These are phyloP conservation scores for Catocala sponsa DNA, from an alignment of 2,888 invertebrate species.

Conservation along the genomic window DNA sequence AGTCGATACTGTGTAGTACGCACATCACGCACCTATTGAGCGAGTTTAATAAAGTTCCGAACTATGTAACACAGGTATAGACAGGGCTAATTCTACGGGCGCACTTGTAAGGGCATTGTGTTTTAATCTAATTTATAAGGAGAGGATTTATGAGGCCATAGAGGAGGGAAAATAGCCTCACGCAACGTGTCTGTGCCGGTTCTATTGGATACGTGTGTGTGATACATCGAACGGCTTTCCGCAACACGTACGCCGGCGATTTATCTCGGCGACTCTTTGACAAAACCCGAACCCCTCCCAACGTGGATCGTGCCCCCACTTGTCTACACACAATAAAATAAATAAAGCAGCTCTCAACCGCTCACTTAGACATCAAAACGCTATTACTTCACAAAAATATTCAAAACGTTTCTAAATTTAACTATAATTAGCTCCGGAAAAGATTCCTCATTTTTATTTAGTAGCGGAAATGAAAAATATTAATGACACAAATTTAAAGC, in stretches of 20 bases:
- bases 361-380: conserved; percentile 20
- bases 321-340: conserved; percentile 66
- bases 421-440: conserved; percentile 37
- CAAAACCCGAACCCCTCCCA: conserved; percentile 49
- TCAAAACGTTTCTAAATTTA: conserved; percentile 31
- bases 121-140: conserved; percentile 79
- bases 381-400: conserved; percentile 31
- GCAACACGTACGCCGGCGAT: conserved; percentile 70
- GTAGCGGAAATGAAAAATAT: conserved; percentile 67
- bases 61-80: conserved; percentile 38
- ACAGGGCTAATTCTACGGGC: conserved; percentile 50
- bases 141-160: conserved; percentile 74
- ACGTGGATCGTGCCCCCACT: conserved; percentile 31
- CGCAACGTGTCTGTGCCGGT: conserved; percentile 72
- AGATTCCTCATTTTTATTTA: conserved; percentile 49
- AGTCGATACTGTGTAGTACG: neutral
- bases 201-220: conserved; percentile 76
- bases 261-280: conserved; percentile 69
- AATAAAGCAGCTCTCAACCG: conserved; percentile 44
- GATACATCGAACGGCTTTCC: conserved; percentile 70
- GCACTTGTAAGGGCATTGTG: conserved; percentile 59
- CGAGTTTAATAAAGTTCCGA: conserved; percentile 39
- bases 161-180: conserved; percentile 73
- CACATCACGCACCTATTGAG: conserved; percentile 18
- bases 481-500: conserved; percentile 75